Base-by-base conservation (phyloP, 2,888 invertebrate species). In the Mythimna impura region DNA sequence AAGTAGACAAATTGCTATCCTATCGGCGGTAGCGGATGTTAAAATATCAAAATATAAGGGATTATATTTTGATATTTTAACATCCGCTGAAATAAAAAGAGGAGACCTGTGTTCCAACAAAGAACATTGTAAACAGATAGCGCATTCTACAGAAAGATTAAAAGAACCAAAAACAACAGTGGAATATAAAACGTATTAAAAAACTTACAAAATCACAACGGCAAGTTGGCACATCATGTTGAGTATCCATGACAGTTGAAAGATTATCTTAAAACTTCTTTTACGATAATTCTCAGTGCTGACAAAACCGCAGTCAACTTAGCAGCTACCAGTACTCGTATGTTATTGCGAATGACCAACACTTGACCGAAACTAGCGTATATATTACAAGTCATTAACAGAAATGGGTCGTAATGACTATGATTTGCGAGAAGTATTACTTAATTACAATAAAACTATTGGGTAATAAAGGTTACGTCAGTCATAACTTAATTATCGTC, bases 171-270 rank as follows among this genome's bases (percentile, higher is more conserved):
- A 20, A 47, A 14, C 17, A 47, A 47, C 6, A 47, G 17, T 12
- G 10, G 2, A 9, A 36, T 5, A 54, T 34, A 17, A 66, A 47
- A 57, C 9, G 20, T 54, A 43, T 3, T 5, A 17, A 12, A 65
- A 17, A 0, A 83, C 86, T 85, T 76, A 85, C 86, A 57, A 69
- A 84, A 63, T 83, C 77, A 47, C 85, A 79, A 20, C 86, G 83
- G 47, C 82, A 84, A 0, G n/a, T 12, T 0, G n/a, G 8, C 2
- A 10, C 1, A 14, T 25, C 25, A 4, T 36, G 10, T 14, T 63
- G 50, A 52, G 36, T 25, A 72, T 79, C n/a, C 80, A 81, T 81
- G 10, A 3, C 36, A 0, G 3, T 25, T n/a, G 0, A 47, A 22
- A 47, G 20, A 20, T 25, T 14, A 8, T 25, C 2, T 30, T 43